These are phyloP conservation scores for Ornithoptera priamus DNA, from an alignment of 2,888 invertebrate genomes.

Conservation along the genomic window DNA sequence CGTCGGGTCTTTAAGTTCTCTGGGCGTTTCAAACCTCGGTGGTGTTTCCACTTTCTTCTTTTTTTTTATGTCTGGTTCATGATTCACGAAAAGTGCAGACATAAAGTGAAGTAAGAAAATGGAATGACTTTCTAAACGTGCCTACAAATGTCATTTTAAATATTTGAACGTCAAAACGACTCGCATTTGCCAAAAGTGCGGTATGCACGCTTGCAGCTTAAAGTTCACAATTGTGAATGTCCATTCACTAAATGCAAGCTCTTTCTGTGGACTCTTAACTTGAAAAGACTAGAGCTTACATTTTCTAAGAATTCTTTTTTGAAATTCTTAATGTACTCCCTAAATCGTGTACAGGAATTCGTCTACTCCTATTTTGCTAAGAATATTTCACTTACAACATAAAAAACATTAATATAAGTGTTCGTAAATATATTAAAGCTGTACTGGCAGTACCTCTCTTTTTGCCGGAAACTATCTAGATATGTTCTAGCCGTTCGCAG, in stretches of 20 bases:
- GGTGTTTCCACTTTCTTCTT: conserved; percentile 3
- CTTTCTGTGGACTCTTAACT: conserved; percentile 30
- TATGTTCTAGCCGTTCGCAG: too few relatives aligned
- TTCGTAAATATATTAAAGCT: neutral
- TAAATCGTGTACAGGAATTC: conserved; percentile 15
- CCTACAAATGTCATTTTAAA: conserved; percentile 39
- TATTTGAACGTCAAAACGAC: conserved; percentile 46
- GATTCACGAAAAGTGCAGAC: conserved; percentile 11
- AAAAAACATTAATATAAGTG: neutral
- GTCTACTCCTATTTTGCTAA: neutral
- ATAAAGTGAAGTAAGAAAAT: conserved; percentile 20
- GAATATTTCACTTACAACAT: neutral
- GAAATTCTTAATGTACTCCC: conserved; percentile 8
- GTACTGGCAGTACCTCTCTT: too few relatives aligned
- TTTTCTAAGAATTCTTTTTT: conserved; percentile 24
- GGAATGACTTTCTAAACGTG: conserved; percentile 24
- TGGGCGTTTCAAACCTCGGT: conserved; percentile 16
- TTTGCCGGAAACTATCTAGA: too few relatives aligned
- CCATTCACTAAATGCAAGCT: conserved; percentile 77
- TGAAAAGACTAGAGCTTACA: conserved; percentile 27
- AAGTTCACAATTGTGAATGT: conserved; percentile 69
- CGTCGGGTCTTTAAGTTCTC: conserved; percentile 13
- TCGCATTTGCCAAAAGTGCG: conserved; percentile 47
- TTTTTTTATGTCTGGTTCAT: conserved; percentile 6
- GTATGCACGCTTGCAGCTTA: conserved; percentile 64